These are phyloP conservation scores for Piaya cayana DNA, from an alignment of 2,113 vertebrate species.

Conservation along the genomic window DNA sequence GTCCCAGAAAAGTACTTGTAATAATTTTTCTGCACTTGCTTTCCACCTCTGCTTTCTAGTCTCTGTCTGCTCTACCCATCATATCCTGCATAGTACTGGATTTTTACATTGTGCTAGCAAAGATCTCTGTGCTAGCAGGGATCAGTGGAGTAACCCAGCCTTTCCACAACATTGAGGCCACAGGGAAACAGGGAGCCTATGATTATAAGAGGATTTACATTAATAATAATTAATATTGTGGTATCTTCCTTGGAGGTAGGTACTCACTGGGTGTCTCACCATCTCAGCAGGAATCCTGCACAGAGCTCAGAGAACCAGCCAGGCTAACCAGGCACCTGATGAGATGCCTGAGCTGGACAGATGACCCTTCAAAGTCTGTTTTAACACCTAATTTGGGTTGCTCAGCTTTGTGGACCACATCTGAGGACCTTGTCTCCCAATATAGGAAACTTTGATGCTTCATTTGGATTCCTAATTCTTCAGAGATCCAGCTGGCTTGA, in stretches of 20 bases:
- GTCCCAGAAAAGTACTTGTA: background rate
- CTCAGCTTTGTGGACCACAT: background rate
- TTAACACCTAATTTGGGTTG: background rate
- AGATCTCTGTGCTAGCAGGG: background rate
- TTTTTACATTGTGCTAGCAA: background rate
- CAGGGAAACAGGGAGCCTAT: background rate
- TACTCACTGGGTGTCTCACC: background rate
- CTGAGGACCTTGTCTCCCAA: background rate
- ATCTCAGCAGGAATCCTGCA: background rate
- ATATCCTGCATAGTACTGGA: accelerated
- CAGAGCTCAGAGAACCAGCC: background rate
- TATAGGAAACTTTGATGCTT: background rate
- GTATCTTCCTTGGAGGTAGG: background rate
- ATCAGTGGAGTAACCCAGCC: background rate
- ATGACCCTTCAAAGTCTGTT: background rate
- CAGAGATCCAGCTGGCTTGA: background rate
- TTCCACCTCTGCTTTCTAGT: background rate
- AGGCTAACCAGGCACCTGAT: background rate
- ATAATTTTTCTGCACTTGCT: background rate
- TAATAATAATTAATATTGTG: background rate
- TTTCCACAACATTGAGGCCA: background rate
- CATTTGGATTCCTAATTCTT: background rate
- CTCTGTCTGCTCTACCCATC: background rate
- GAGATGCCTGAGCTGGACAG: background rate
- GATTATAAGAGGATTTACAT: background rate